Evolutionary conservation across 2,888 invertebrate genomes (phyloP).

Genomic region (Chalcis sispes): DNA sequence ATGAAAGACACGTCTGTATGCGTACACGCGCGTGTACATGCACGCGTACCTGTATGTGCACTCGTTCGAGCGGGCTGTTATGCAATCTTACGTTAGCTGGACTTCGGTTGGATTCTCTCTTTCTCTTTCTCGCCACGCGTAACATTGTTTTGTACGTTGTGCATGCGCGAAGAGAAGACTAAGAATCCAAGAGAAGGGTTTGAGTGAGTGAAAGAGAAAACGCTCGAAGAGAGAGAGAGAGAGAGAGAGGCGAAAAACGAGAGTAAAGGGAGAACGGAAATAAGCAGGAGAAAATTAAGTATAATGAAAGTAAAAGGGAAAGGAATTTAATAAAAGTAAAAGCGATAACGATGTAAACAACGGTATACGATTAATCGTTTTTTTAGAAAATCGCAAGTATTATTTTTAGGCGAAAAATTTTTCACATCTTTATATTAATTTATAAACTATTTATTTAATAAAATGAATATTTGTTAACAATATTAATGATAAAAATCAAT

Average conservation of each 20-base stretch:
- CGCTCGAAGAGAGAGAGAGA: not conserved
- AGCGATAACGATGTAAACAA: not conserved
- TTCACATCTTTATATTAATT: too few species aligned
- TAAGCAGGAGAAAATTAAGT: not conserved
- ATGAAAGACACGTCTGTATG: not conserved
- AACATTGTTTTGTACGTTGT: too few species aligned
- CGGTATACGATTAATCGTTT: not conserved
- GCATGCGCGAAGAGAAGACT: not conserved
- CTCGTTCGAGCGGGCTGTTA: constrained; percentile 26
- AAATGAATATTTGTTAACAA: too few species aligned
- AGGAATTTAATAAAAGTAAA: not conserved
- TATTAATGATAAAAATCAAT: too few species aligned
- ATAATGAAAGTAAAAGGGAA: not conserved
- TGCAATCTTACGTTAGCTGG: constrained; percentile 41
- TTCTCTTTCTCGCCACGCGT: not conserved
- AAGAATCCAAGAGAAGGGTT: too few species aligned
- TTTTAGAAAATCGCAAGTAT: too few species aligned
- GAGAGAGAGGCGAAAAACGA: constrained; percentile 3
- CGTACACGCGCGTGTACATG: not conserved
- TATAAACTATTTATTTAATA: too few species aligned
- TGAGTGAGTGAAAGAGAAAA: constrained; percentile 40
- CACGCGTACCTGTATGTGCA: not conserved
- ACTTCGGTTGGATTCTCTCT: constrained; percentile 4
- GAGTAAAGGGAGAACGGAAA: constrained; percentile 2
- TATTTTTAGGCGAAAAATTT: too few species aligned